Percentiles rank a stretch among this genome's conserved stretches.
phyloP scores from a whole-genome alignment of 2,888 invertebrate genomes.

The Volucella inanis region DNA sequence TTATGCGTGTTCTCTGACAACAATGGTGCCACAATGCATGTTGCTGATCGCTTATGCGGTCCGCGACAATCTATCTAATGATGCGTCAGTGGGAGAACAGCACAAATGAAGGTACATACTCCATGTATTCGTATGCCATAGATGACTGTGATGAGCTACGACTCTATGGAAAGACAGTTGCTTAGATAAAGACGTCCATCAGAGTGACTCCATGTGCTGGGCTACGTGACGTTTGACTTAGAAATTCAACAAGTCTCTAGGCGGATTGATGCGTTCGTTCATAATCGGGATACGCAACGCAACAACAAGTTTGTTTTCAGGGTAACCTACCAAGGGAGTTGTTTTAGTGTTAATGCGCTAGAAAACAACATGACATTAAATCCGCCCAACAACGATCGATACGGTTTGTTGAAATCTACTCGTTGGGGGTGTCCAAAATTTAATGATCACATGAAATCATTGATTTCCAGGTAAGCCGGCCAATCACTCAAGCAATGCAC shows the following conservation, averaged over 20 bases:
- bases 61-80: constrained; percentile 36
- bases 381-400: constrained; percentile 5
- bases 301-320: no score
- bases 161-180: constrained; percentile 32
- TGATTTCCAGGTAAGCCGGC: constrained; percentile 40
- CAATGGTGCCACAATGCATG: constrained; percentile 69
- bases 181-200: constrained; percentile 34
- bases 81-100: constrained; percentile 34
- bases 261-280: not conserved
- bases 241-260: constrained; percentile 22
- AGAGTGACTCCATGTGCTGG: not conserved
- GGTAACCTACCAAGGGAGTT: not conserved
- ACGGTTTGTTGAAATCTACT: constrained; percentile 8
- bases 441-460: constrained; percentile 30
- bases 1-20: constrained; percentile 71
- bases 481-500: constrained; percentile 53
- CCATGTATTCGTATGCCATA: not conserved
- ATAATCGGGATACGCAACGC: no score
- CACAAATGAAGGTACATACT: constrained; percentile 13
- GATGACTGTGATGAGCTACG: constrained; percentile 51
- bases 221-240: not conserved
- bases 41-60: constrained; percentile 54
- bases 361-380: constrained; percentile 12
- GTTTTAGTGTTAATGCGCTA: constrained; percentile 37
- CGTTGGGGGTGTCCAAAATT: constrained; percentile 21